These are phyloP conservation scores for Dryocosmus kuriphilus DNA, from an alignment of 2,888 invertebrate genomes.

Conservation along the genomic window DNA sequence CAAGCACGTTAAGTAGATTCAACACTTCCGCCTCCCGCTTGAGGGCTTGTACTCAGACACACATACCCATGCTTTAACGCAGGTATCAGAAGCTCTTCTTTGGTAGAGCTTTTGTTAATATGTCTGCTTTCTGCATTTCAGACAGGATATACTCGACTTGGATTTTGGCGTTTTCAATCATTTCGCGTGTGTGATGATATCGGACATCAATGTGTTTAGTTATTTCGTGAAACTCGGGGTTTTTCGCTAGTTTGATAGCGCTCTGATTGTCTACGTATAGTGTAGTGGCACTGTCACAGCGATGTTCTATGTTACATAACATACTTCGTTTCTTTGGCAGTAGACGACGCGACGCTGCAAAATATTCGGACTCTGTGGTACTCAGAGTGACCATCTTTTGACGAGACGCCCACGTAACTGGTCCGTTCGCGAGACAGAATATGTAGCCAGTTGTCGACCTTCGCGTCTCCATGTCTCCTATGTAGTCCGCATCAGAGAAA, in stretches of 20 bases:
- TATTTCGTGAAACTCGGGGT: slow-evolving; percentile 40
- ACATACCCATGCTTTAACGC: neutral
- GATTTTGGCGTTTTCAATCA: no score
- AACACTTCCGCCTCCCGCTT: no score
- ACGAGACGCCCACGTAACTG: slow-evolving; percentile 43
- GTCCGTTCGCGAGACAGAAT: no score
- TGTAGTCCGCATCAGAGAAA: slow-evolving; percentile 46
- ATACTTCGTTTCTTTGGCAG: slow-evolving; percentile 44
- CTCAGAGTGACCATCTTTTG: slow-evolving; percentile 41
- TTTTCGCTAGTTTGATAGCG: no score
- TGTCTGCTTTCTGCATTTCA: slow-evolving; percentile 19
- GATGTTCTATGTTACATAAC: slow-evolving; percentile 34
- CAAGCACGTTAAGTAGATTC: no score
- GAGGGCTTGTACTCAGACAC: no score
- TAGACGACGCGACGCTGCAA: slow-evolving; percentile 38
- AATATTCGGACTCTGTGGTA: slow-evolving; percentile 48
- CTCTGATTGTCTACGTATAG: no score
- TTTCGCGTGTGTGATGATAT: slow-evolving; percentile 38
- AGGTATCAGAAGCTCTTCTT: slow-evolving; percentile 30
- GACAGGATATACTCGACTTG: neutral
- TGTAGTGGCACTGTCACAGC: neutral
- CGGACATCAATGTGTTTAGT: slow-evolving; percentile 41
- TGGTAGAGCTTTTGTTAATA: slow-evolving; percentile 37
- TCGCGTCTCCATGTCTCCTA: no score
- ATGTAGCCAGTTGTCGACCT: no score